These are phyloP conservation scores for Aphelenchoides besseyi DNA, from an alignment of 1,140 invertebrate species.

Conservation along the genomic window DNA sequence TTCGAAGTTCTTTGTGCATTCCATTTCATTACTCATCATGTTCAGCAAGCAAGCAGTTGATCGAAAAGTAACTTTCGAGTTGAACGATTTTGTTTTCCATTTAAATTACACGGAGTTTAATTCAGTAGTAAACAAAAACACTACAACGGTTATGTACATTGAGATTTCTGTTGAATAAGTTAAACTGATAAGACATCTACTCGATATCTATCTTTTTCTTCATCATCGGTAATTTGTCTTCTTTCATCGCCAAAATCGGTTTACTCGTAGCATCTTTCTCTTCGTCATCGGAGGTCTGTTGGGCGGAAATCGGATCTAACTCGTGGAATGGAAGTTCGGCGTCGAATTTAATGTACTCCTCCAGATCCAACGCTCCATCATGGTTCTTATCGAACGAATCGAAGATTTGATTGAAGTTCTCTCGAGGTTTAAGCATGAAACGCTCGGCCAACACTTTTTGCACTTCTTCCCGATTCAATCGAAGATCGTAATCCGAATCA, in stretches of 20 bases:
- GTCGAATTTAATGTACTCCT: slow-evolving; percentile 37
- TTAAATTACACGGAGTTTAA: too few species aligned
- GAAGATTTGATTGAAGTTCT: slow-evolving; percentile 34
- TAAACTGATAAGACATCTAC: not conserved
- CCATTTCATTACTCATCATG: too few species aligned
- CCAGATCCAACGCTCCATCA: slow-evolving; percentile 28
- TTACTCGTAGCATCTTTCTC: not conserved
- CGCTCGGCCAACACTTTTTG: slow-evolving; percentile 27
- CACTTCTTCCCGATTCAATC: slow-evolving; percentile 29
- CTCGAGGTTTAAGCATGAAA: slow-evolving; percentile 33
- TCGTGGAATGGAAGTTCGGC: slow-evolving; percentile 34
- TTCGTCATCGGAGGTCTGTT: not conserved
- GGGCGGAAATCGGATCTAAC: slow-evolving; percentile 27
- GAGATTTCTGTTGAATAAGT: not conserved
- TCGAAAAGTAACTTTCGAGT: too few species aligned
- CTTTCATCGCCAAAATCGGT: slow-evolving; percentile 25
- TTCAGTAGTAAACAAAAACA: not conserved
- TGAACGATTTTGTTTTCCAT: too few species aligned
- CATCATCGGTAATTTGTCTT: slow-evolving; percentile 32
- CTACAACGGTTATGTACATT: not conserved
- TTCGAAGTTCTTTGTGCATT: not conserved
- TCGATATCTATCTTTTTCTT: slow-evolving; percentile 13
- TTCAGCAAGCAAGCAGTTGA: too few species aligned
- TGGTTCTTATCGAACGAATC: slow-evolving; percentile 26
- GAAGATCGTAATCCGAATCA: slow-evolving; percentile 30